Evolutionary conservation across 2,113 vertebrate genomes (phyloP).

Genomic region (Piprites chloris): DNA sequence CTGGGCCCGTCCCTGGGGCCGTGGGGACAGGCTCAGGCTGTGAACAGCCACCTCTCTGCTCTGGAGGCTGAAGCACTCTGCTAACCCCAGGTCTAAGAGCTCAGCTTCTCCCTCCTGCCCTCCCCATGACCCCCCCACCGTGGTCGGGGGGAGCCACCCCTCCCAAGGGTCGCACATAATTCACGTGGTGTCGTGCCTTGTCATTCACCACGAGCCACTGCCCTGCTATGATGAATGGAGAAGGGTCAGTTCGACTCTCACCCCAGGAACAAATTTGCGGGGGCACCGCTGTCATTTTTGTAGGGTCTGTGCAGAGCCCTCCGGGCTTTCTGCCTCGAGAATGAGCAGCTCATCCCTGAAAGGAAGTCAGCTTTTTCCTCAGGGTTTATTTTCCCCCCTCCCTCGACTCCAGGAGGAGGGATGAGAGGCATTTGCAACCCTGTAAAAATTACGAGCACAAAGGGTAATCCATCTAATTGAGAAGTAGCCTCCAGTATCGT

Average conservation of each 20-base stretch:
- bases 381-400: too few species aligned
- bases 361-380: background rate
- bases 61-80: background rate
- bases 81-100: background rate
- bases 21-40: background rate
- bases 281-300: background rate
- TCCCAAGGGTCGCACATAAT: conserved; percentile 17
- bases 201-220: background rate
- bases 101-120: conserved; percentile 13
- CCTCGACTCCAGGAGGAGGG: background rate
- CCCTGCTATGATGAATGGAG: background rate
- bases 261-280: background rate
- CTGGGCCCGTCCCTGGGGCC: background rate
- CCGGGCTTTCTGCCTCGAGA: background rate
- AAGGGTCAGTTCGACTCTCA: background rate
- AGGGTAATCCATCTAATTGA: background rate
- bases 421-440: background rate
- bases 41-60: background rate
- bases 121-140: conserved; percentile 13
- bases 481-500: background rate
- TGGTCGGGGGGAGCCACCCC: background rate
- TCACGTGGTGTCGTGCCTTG: conserved; percentile 18
- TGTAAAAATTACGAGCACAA: background rate
- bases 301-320: background rate
- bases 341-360: background rate